These are phyloP conservation scores for Helicoverpa zea DNA, from an alignment of 1,140 invertebrate species.

Conservation along the genomic window DNA sequence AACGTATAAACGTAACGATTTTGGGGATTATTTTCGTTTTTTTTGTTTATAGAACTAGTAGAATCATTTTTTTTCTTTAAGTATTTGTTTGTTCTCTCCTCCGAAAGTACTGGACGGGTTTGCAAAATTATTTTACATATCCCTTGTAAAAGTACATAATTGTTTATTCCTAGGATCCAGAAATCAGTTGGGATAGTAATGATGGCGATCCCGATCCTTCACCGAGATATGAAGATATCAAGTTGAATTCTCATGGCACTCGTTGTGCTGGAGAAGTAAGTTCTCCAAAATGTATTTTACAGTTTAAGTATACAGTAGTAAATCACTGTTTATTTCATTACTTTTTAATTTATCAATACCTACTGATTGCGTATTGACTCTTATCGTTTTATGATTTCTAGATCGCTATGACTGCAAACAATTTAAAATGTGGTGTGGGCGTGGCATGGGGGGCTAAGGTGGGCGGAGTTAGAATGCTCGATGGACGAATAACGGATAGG, in stretches of 20 bases:
- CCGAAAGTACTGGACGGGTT: too few relatives aligned
- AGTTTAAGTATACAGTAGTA: too few relatives aligned
- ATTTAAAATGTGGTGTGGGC: constrained; percentile 95
- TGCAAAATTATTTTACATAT: too few relatives aligned
- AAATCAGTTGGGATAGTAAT: constrained; percentile 95
- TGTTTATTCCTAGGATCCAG: constrained; percentile 88
- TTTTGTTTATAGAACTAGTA: not conserved
- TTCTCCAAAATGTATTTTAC: too few relatives aligned
- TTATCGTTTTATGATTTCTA: constrained; percentile 57
- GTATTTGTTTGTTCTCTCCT: too few relatives aligned
- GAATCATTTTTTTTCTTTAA: too few relatives aligned
- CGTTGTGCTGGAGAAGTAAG: constrained; percentile 93
- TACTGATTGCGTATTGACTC: not conserved
- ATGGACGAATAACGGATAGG: constrained; percentile 95
- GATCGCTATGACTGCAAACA: constrained; percentile 95
- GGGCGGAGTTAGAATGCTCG: constrained; percentile 96
- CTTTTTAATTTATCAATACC: not conserved
- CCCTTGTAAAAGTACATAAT: not conserved
- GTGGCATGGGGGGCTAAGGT: constrained; percentile 93
- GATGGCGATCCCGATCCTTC: constrained; percentile 92
- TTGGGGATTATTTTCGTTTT: not conserved
- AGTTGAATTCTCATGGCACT: constrained; percentile 93
- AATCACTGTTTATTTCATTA: not conserved
- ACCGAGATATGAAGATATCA: constrained; percentile 89
- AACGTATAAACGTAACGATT: too few relatives aligned